Conservation (phyloP, 1,140 invertebrate genomes). For the Cyphomyrmex costatus region DNA sequence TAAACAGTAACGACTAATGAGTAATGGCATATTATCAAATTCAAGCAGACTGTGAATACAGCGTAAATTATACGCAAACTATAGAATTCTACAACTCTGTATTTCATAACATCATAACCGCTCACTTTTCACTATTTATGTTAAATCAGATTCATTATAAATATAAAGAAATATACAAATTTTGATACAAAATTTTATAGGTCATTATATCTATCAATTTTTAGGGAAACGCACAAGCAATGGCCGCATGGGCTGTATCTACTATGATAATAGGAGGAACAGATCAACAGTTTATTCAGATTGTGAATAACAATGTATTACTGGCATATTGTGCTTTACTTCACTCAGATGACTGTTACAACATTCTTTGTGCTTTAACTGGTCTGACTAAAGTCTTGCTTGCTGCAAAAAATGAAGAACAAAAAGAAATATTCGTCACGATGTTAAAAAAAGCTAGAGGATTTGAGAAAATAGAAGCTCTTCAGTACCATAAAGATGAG, state of each 20-base stretch:
- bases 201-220: constrained; percentile 25
- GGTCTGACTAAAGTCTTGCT: constrained; percentile 89
- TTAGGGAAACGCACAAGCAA: constrained; percentile 91
- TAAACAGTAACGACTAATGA: too few relatives aligned
- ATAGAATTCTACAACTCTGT: too few relatives aligned
- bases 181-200: background rate
- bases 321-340: constrained; percentile 85
- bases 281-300: constrained; percentile 89
- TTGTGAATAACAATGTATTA: constrained; percentile 88
- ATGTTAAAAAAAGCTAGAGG: constrained; percentile 90
- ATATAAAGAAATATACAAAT: background rate
- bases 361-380: constrained; percentile 89
- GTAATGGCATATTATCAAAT: too few relatives aligned
- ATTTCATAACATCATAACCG: too few relatives aligned
- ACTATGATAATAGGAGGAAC: constrained; percentile 93
- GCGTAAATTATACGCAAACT: too few relatives aligned
- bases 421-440: constrained; percentile 86
- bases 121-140: constrained; percentile 61
- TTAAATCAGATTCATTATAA: constrained; percentile 85
- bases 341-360: constrained; percentile 88
- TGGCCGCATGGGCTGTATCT: constrained; percentile 94
- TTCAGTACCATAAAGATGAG: constrained; percentile 92
- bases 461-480: constrained; percentile 91
- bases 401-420: constrained; percentile 87
- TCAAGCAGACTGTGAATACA: too few relatives aligned